A percentile compares a stretch with the other conserved stretches of the same genome.
Conservation (phyloP, 2,797 vertebrate genomes). For the Myotis planiceps region DNA sequence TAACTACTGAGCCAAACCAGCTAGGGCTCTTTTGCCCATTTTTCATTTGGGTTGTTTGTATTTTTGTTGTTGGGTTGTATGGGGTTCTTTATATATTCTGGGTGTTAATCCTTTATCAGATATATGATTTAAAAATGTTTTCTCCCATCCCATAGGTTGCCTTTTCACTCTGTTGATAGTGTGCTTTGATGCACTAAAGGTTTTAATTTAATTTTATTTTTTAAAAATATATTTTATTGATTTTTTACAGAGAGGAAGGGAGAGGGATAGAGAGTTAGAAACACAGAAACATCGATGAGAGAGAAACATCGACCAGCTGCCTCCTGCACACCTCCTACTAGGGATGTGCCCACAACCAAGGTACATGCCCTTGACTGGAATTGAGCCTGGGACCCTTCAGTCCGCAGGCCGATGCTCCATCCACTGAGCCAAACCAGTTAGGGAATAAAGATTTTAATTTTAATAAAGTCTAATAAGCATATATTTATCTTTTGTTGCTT, state of each 20-base stretch:
- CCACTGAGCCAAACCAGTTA: no score
- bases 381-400: no score
- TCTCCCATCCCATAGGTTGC: not conserved
- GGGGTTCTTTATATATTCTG: not conserved
- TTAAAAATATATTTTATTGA: no score
- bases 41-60: not conserved
- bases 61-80: not conserved
- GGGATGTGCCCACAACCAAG: no score
- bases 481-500: not conserved
- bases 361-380: no score
- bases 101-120: not conserved
- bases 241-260: no score
- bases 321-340: no score
- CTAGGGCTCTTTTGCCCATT: not conserved
- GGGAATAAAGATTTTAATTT: not conserved
- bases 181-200: not conserved
- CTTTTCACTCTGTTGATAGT: not conserved
- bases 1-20: no score
- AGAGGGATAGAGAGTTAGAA: no score
- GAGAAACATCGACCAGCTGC: no score
- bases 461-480: not conserved
- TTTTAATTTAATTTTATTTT: not conserved
- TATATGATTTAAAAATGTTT: not conserved
- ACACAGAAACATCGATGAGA: no score
- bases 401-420: no score